Evolutionary conservation across 2,797 vertebrate genomes (phyloP), one percentile per base, ranked within the genome.

Genomic region (Orestias chungarensis): DNA sequence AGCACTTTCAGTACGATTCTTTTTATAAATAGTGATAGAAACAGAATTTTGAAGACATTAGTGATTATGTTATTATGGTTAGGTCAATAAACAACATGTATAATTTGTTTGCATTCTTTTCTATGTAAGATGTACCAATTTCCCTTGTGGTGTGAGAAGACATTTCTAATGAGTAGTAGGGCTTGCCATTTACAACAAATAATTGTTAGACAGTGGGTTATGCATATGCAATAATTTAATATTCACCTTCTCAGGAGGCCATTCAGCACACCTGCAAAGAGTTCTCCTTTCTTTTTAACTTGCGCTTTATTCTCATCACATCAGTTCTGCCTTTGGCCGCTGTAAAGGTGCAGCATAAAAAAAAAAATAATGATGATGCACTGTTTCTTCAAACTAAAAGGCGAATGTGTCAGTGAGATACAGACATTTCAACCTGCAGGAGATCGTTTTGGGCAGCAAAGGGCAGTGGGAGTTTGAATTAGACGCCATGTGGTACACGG

Each of bases 381-480:
- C 68, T 49, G 4, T 7, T 59, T 49, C 74, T 76, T 83, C 57
- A 79, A 40, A 74, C 66, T 54, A 75, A 62, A 64, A 47, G 55
- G 66, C 70, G 8, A 11, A 35, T 82, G 64, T 68, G 20, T 66
- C 78, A 40, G 69, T 62, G 64, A 54, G 68, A 38, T 74, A 67
- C 64, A 23, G 25, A 71, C 72, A 70, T 71, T 82, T 80, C 50
- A 66, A 33, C 43, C 75, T 70, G 75, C 38, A 10, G 75, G 81
- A 73, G 72, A 71, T 68, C 6, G 23, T 64, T 52, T 69, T 17
- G 50, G 80, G 78, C 68, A 68, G 75, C 70, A 69, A 68, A 76
- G 68, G 38, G 57, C 55, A 46, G 81, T 17, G 42, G 8, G 69
- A 78, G 64, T 70, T 84, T 74, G 67, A 82, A 79, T 80, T 62